These are phyloP conservation scores for Hydropsyche betteni DNA, from an alignment of 2,888 invertebrate genomes.

Conservation along the genomic window DNA sequence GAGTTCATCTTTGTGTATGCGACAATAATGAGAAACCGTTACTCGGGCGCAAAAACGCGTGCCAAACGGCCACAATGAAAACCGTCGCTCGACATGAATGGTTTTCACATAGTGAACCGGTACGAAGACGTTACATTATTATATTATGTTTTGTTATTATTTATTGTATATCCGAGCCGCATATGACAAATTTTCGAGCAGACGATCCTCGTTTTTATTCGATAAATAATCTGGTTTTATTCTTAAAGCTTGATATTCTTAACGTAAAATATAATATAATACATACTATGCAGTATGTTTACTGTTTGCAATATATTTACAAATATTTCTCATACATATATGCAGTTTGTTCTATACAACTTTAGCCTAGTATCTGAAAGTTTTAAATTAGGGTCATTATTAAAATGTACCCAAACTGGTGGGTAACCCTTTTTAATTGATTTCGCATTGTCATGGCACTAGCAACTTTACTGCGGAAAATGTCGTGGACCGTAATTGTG, in stretches of 20 bases:
- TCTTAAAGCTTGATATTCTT: too few relatives aligned
- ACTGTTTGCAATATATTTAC: too few relatives aligned
- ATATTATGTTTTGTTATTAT: too few relatives aligned
- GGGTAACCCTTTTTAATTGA: slow-evolving; percentile 17
- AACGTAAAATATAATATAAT: too few relatives aligned
- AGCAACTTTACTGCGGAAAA: too few relatives aligned
- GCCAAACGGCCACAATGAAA: slow-evolving; percentile 15
- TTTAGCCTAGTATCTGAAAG: neutral
- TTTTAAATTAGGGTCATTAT: slow-evolving; percentile 14
- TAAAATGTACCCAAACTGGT: slow-evolving; percentile 7
- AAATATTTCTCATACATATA: neutral
- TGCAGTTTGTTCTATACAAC: neutral
- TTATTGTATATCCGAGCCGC: too few relatives aligned
- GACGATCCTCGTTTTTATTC: neutral
- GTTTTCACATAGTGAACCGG: neutral
- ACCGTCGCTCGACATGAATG: neutral
- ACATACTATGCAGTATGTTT: too few relatives aligned
- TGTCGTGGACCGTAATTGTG: too few relatives aligned
- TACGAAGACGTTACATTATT: too few relatives aligned
- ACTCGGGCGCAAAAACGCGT: slow-evolving; percentile 13
- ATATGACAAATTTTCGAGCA: too few relatives aligned
- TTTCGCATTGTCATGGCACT: slow-evolving; percentile 7
- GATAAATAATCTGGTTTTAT: neutral
- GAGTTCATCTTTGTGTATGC: neutral
- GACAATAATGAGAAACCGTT: slow-evolving; percentile 36